Conservation (phyloP, 2,113 vertebrate species). For the Misgurnus mizolepis region DNA sequence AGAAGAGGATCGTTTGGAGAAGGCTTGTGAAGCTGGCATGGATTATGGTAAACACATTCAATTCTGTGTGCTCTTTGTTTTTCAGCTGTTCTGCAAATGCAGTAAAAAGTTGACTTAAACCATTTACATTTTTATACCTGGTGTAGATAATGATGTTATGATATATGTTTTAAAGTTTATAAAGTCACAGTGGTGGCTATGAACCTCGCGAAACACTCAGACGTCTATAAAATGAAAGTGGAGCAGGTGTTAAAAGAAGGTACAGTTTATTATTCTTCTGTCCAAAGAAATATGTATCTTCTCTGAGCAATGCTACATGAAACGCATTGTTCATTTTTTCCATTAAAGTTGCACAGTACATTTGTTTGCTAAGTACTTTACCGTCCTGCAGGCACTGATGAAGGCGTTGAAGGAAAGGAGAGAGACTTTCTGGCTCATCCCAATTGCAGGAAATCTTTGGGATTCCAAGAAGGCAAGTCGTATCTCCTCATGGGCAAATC, state of each 20-base stretch:
- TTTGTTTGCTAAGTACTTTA: neutral
- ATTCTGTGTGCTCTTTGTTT: neutral
- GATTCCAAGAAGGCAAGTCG: conserved; percentile 40
- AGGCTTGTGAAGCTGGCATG: conserved; percentile 69
- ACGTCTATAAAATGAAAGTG: conserved; percentile 59
- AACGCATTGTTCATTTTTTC: too few relatives aligned
- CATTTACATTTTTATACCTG: neutral
- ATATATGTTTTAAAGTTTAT: conserved; percentile 62
- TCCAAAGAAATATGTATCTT: too few relatives aligned
- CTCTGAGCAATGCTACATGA: neutral
- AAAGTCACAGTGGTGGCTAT: conserved; percentile 54
- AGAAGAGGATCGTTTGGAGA: conserved; percentile 53
- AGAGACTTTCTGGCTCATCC: conserved; percentile 61
- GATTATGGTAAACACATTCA: conserved; percentile 66
- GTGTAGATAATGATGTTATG: neutral
- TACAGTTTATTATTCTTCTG: conserved; percentile 2
- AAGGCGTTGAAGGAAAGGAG: neutral
- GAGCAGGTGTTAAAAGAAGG: conserved; percentile 65
- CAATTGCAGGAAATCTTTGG: conserved; percentile 59
- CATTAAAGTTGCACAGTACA: too few relatives aligned
- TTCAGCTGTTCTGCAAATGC: neutral
- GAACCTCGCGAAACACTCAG: conserved; percentile 17
- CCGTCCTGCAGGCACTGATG: conserved; percentile 59
- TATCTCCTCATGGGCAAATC: conserved; percentile 72
- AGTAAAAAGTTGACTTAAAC: neutral